Evolutionary conservation across 2,113 vertebrate genomes (phyloP).

Genomic region (Vireo altiloquus): DNA sequence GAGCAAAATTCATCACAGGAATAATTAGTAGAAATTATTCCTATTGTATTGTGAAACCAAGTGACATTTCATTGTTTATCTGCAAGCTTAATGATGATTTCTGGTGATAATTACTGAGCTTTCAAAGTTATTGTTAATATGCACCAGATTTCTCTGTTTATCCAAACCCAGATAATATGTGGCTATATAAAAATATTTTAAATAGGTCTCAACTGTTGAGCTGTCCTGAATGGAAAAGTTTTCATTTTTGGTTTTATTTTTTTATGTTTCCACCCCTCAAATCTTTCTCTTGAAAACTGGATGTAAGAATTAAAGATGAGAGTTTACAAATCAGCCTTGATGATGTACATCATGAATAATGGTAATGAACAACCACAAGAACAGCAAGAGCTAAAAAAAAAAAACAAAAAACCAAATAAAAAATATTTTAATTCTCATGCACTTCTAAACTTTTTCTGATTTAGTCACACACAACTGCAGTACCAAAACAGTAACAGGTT

Average conservation of each 20-base stretch:
- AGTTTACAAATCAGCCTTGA: background rate
- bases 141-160: background rate
- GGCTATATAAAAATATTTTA: background rate
- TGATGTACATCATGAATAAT: background rate
- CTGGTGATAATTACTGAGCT: conserved; percentile 6
- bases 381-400: background rate
- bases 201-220: background rate
- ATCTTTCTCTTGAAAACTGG: background rate
- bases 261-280: background rate
- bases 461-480: background rate
- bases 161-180: background rate
- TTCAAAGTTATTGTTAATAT: conserved; percentile 14
- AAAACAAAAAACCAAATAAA: background rate
- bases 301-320: background rate
- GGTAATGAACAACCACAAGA: background rate
- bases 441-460: background rate
- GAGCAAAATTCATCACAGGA: conserved; percentile 6
- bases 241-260: background rate
- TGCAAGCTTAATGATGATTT: conserved; percentile 8
- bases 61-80: conserved; percentile 3
- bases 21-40: conserved; percentile 39
- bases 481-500: background rate
- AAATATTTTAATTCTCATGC: background rate
- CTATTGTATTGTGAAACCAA: background rate
- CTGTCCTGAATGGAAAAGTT: background rate